Base-by-base conservation (phyloP, 1,140 invertebrate genomes). In the Drosophila mojavensis region DNA sequence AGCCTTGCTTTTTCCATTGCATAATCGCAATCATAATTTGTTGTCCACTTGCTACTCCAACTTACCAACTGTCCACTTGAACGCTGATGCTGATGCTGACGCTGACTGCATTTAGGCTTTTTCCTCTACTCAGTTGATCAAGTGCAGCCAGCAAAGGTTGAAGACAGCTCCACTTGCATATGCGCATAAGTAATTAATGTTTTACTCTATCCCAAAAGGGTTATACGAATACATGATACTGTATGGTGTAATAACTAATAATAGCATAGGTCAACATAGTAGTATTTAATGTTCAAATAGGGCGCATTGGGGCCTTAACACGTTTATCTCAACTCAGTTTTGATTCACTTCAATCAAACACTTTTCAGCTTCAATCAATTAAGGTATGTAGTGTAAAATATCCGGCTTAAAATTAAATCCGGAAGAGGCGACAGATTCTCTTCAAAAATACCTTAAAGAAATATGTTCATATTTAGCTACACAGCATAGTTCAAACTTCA, bases 1-100 rank as follows among this genome's bases (percentile, higher is more conserved):
- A 58, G 41, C 24, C 24, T 48, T 64, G 54, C 50, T 55, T 60
- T 60, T 60, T 33, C 58, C 69, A 79, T 86, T 86, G 75, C 82
- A 78, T 86, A 86, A 86, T 79, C 83, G 66, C 54, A 26, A 36
- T 83, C 83, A 89, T 89, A 88, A 88, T 84, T 89, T 82, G 84
- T 68, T 79, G 83, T 89, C 84, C 83, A 88, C 83, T 88, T 89
- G 80, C 50, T 56, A 54, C 54, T 43, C 41, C 73, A 70, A 58
- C 67, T 59, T 30, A 54, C 68, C 54, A 60, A 65, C 81, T 88
- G 77, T 88, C 84, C 83, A 88, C 83, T 88, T 88, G 69, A 89
- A 68, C 43, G 43, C 36, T 17, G 17, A 17, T 17, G 43, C 36
- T 39, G 43, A 68, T 15, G 43, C 36, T 17, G 17, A 17, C 1